Evolutionary conservation across 2,113 vertebrate genomes (phyloP).

Genomic region (Turnix velox): DNA sequence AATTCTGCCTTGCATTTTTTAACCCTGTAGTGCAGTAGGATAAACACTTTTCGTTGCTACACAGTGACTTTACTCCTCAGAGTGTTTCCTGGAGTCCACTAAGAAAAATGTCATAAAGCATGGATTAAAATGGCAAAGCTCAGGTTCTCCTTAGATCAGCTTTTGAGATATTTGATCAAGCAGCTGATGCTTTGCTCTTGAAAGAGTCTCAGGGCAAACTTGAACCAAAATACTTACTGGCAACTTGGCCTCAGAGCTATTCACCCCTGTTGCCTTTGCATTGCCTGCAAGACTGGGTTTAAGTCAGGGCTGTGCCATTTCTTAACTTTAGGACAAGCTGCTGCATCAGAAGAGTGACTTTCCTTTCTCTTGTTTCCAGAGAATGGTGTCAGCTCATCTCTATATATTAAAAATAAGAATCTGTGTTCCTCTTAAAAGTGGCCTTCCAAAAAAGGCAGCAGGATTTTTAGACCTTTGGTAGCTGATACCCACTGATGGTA

Average conservation of each 20-base stretch:
- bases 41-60: background rate
- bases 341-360: background rate
- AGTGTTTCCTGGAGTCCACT: background rate
- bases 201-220: background rate
- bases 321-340: background rate
- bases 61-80: background rate
- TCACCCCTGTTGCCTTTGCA: rapidly evolving
- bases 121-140: background rate
- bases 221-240: background rate
- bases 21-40: background rate
- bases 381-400: background rate
- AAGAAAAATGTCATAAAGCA: background rate
- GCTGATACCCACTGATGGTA: background rate
- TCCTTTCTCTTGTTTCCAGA: background rate
- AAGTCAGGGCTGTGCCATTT: background rate
- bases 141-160: background rate
- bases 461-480: background rate
- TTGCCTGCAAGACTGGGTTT: background rate
- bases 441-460: background rate
- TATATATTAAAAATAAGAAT: background rate
- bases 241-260: background rate
- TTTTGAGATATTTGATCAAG: background rate
- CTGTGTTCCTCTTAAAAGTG: background rate
- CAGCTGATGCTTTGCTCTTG: background rate
- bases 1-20: background rate